Evolutionary conservation across 1,140 invertebrate genomes (phyloP).

Genomic region (Drosophila bifasciata): DNA sequence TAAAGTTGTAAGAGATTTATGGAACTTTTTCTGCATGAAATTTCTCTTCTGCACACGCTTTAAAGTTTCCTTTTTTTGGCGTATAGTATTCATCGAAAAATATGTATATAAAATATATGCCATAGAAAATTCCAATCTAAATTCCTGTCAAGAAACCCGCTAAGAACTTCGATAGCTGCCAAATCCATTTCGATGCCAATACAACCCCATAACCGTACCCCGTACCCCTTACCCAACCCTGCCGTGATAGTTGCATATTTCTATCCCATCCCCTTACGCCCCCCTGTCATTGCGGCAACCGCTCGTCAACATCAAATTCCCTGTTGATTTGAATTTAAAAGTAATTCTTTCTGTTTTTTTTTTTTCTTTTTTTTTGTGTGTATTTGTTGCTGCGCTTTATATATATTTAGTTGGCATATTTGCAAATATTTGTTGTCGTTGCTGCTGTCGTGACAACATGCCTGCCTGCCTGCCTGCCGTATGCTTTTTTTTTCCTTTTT

Average conservation of each 20-base stretch:
- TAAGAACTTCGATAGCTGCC: no score
- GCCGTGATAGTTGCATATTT: conserved; percentile 28
- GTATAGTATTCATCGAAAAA: no score
- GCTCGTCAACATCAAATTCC: conserved; percentile 48
- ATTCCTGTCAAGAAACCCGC: no score
- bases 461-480: no score
- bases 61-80: no score
- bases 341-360: conserved; percentile 34
- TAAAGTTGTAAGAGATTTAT: no score
- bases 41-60: no score
- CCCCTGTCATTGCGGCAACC: background rate
- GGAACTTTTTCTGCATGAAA: no score
- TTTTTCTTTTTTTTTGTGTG: no score
- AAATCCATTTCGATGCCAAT: conserved; percentile 11
- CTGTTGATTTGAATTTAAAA: conserved; percentile 59
- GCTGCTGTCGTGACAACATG: conserved; percentile 43
- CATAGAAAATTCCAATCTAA: no score
- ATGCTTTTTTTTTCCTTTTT: conserved; percentile 52
- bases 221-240: conserved; percentile 13
- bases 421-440: conserved; percentile 46
- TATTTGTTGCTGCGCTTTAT: conserved; percentile 7
- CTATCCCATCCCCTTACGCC: background rate
- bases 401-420: conserved; percentile 47
- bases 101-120: no score
- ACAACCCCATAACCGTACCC: conserved; percentile 28